Percentiles rank a stretch among this genome's conserved stretches.
Conservation (phyloP, 2,113 vertebrate genomes). For the Eulemur macaco region DNA sequence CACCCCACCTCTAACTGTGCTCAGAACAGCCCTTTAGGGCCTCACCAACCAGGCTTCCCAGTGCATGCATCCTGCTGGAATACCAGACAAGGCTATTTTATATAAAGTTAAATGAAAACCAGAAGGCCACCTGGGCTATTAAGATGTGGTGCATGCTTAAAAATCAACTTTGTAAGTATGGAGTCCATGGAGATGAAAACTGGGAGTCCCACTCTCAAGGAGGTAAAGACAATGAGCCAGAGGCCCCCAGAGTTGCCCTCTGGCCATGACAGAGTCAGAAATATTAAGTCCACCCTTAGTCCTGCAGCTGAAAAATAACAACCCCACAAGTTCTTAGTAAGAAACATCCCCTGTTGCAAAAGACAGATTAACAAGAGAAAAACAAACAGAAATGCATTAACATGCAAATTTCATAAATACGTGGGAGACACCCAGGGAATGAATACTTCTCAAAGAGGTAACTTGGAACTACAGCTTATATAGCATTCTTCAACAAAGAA, state of each 20-base stretch:
- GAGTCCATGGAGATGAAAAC: neutral
- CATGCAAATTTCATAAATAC: neutral
- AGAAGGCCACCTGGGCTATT: neutral
- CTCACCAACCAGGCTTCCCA: neutral
- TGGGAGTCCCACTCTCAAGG: neutral
- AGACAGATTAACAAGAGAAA: neutral
- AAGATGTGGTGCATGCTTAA: neutral
- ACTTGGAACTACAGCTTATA: neutral
- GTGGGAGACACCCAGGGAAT: neutral
- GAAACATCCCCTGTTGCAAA: neutral
- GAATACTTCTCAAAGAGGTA: neutral
- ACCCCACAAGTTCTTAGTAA: neutral
- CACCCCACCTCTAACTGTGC: neutral
- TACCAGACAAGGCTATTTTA: neutral
- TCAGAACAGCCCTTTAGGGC: neutral
- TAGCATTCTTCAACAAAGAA: neutral
- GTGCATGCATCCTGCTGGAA: neutral
- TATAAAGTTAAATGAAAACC: conserved; percentile 3
- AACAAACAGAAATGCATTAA: neutral
- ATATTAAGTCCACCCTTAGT: neutral
- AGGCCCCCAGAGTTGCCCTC: neutral
- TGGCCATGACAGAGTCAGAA: neutral
- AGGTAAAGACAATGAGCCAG: neutral
- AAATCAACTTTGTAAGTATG: neutral
- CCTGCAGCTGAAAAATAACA: neutral